These are phyloP conservation scores for Subanguina moxae DNA, from an alignment of 1,140 invertebrate genomes.

Conservation along the genomic window DNA sequence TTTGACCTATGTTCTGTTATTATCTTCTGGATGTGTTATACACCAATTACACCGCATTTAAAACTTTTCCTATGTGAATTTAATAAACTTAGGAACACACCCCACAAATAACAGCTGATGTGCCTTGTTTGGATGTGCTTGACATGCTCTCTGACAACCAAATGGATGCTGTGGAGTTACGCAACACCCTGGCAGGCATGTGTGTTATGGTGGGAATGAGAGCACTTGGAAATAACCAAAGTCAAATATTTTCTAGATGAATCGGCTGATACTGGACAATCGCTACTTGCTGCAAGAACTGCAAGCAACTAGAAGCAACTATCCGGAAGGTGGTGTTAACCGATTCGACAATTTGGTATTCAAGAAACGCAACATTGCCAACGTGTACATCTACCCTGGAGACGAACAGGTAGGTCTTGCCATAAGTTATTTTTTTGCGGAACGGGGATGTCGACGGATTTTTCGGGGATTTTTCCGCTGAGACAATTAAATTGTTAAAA, in stretches of 20 bases:
- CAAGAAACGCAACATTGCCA: constrained; percentile 16
- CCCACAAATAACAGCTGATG: constrained; percentile 19
- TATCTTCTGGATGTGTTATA: no score
- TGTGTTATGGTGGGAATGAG: constrained; percentile 18
- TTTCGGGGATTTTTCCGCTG: no score
- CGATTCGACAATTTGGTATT: constrained; percentile 29
- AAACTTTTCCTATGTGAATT: no score
- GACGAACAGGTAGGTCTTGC: background rate
- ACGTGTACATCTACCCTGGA: constrained; percentile 19
- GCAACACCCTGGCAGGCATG: constrained; percentile 21
- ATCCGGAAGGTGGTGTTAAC: background rate
- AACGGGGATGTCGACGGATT: no score
- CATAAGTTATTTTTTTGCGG: no score
- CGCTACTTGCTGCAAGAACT: constrained; percentile 25
- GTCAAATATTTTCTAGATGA: constrained; percentile 24
- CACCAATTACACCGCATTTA: no score
- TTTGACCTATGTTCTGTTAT: no score
- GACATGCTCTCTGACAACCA: constrained; percentile 10
- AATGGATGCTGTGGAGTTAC: constrained; percentile 10
- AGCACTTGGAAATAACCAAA: background rate
- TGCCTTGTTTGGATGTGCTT: constrained; percentile 18
- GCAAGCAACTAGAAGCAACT: constrained; percentile 17
- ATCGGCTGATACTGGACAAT: constrained; percentile 30
- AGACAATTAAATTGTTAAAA: no score
- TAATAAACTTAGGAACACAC: constrained; percentile 17